phyloP scores from a whole-genome alignment of 2,113 vertebrate genomes.

The Oreochromis aureus region DNA sequence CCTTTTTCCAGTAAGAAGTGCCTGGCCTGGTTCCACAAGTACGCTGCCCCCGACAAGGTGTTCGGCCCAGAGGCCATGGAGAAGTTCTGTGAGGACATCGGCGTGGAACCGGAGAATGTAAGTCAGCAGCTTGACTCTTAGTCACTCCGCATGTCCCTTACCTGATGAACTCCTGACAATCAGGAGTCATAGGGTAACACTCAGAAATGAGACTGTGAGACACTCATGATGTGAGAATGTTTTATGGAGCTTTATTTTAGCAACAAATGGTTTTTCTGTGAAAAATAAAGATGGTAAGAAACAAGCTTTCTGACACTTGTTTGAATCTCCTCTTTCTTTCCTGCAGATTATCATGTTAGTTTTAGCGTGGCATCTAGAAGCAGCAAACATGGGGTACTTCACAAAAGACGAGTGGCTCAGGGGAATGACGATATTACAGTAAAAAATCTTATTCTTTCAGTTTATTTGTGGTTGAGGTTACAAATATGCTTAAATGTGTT shows the following conservation, averaged over 20 bases:
- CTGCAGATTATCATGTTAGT: constrained; percentile 94
- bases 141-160: background rate
- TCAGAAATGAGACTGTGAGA: background rate
- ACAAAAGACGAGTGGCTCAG: constrained; percentile 97
- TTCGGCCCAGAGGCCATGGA: constrained; percentile 96
- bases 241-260: background rate
- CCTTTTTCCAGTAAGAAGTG: constrained; percentile 96
- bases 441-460: constrained; percentile 58
- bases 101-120: constrained; percentile 96
- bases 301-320: background rate
- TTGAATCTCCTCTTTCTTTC: background rate
- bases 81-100: constrained; percentile 96
- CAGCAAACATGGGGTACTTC: constrained; percentile 96
- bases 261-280: background rate
- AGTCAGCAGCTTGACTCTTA: constrained; percentile 18
- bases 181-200: background rate
- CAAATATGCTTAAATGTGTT: background rate
- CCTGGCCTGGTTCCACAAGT: constrained; percentile 95
- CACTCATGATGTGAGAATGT: background rate
- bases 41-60: constrained; percentile 89
- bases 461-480: background rate
- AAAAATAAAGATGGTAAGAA: background rate
- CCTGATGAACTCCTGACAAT: background rate
- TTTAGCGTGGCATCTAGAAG: constrained; percentile 95
- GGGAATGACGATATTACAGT: constrained; percentile 95